A percentile compares a stretch with the other conserved stretches of the same genome.
These are phyloP conservation scores for Penaeus indicus DNA, from an alignment of 1,140 invertebrate species.

Conservation along the genomic window DNA sequence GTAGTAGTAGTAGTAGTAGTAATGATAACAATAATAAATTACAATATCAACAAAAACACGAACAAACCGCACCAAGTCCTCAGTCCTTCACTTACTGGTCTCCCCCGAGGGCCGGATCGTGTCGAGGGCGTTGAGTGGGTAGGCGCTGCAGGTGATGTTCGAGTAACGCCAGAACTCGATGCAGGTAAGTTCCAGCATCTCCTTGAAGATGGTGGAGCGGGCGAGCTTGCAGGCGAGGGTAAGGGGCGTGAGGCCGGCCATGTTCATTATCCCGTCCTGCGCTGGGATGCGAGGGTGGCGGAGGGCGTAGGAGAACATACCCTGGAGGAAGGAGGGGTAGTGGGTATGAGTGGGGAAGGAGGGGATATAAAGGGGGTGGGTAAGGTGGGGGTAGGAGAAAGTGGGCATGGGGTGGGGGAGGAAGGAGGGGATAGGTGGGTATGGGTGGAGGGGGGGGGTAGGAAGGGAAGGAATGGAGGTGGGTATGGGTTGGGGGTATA, in stretches of 20 bases:
- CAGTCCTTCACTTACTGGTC: slow-evolving; percentile 82
- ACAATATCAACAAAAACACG: neutral
- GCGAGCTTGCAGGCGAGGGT: slow-evolving; percentile 96
- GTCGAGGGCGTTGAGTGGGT: slow-evolving; percentile 95
- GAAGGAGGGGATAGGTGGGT: too few relatives aligned
- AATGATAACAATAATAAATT: neutral
- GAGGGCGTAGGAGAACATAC: slow-evolving; percentile 98
- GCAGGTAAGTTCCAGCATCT: slow-evolving; percentile 96
- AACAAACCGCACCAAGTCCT: too few relatives aligned
- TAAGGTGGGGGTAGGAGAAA: too few relatives aligned
- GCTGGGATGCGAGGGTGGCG: slow-evolving; percentile 93
- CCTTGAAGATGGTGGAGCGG: slow-evolving; percentile 91
- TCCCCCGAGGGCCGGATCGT: slow-evolving; percentile 93
- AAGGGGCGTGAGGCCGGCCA: slow-evolving; percentile 92
- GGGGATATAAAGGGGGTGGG: neutral
- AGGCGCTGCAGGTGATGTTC: slow-evolving; percentile 98
- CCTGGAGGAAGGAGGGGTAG: slow-evolving; percentile 75
- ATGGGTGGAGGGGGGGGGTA: too few relatives aligned
- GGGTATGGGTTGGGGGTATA: too few relatives aligned
- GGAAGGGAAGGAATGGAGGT: too few relatives aligned
- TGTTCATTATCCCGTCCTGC: slow-evolving; percentile 88
- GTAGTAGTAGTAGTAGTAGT: too few relatives aligned
- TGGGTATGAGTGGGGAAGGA: neutral
- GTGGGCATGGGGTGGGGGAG: too few relatives aligned
- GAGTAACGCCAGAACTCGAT: slow-evolving; percentile 99